Conservation (phyloP, 2,888 invertebrate species). For the Amphipyra tragopoginis region DNA sequence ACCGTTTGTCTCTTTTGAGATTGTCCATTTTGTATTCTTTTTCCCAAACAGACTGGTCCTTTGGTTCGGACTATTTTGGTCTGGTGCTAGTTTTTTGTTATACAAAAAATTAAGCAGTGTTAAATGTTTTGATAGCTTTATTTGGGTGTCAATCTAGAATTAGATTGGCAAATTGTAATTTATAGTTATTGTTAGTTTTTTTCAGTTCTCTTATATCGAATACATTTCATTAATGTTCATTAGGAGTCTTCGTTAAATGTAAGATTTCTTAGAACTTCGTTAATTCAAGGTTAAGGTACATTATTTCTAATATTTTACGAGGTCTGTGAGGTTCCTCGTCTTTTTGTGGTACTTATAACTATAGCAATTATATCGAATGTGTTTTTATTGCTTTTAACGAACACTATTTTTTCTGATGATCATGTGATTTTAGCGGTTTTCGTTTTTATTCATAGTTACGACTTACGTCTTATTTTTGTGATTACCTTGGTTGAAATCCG, state of each 20-base stretch:
- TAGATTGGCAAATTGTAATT: constrained; percentile 8
- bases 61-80: constrained; percentile 14
- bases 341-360: constrained; percentile 19
- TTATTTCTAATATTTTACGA: constrained; percentile 14
- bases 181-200: constrained; percentile 11
- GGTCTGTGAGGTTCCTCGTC: constrained; percentile 6
- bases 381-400: constrained; percentile 25
- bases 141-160: constrained; percentile 3
- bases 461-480: no score
- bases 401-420: constrained; percentile 6
- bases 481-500: no score
- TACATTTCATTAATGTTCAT: not conserved
- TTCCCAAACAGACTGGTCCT: not conserved
- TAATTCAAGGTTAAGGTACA: constrained; percentile 5
- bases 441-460: not conserved
- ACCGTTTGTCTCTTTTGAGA: constrained; percentile 24
- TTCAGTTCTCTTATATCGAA: not conserved
- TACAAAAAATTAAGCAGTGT: constrained; percentile 2
- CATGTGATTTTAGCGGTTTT: not conserved
- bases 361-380: constrained; percentile 5
- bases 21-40: constrained; percentile 8
- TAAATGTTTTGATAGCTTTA: constrained; percentile 27
- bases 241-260: not conserved
- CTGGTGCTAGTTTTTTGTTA: constrained; percentile 3
- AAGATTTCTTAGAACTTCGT: constrained; percentile 6